Conservation (phyloP, 2,797 vertebrate genomes). For the Sphaeramia orbicularis region DNA sequence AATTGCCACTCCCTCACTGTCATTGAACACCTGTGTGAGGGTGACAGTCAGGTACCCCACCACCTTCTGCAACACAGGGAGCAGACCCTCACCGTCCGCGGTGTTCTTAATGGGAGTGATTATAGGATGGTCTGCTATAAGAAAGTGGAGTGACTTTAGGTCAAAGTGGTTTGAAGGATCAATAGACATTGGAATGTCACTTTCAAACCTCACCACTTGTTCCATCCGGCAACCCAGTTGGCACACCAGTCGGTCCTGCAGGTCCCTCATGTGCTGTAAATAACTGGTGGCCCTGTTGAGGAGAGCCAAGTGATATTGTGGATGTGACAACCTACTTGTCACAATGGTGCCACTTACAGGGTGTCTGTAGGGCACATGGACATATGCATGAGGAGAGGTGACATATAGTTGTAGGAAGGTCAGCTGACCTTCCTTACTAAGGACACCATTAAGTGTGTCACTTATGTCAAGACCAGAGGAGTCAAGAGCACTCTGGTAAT, state of each 20-base stretch:
- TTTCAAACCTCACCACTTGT: background rate
- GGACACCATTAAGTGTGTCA: background rate
- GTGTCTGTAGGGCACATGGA: conserved; percentile 1
- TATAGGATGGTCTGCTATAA: too few species aligned
- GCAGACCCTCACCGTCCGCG: too few species aligned
- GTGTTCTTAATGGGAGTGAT: too few species aligned
- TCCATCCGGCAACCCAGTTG: background rate
- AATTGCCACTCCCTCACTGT: too few species aligned
- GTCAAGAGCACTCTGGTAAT: conserved; percentile 9
- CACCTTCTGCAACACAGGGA: too few species aligned
- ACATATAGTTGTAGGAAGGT: conserved; percentile 1
- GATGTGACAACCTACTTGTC: too few species aligned
- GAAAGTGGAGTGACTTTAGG: too few species aligned
- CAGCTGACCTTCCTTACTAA: background rate
- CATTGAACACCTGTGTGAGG: too few species aligned
- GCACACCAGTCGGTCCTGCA: background rate
- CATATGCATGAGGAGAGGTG: background rate
- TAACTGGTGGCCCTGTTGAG: background rate
- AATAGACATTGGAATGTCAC: background rate
- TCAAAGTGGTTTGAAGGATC: background rate
- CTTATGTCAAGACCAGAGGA: background rate
- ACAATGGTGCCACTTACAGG: too few species aligned
- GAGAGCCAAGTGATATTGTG: too few species aligned
- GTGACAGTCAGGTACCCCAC: too few species aligned
- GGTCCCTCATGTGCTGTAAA: background rate